Conservation (phyloP, 1,140 invertebrate species). For the Semibalanus balanoides region DNA sequence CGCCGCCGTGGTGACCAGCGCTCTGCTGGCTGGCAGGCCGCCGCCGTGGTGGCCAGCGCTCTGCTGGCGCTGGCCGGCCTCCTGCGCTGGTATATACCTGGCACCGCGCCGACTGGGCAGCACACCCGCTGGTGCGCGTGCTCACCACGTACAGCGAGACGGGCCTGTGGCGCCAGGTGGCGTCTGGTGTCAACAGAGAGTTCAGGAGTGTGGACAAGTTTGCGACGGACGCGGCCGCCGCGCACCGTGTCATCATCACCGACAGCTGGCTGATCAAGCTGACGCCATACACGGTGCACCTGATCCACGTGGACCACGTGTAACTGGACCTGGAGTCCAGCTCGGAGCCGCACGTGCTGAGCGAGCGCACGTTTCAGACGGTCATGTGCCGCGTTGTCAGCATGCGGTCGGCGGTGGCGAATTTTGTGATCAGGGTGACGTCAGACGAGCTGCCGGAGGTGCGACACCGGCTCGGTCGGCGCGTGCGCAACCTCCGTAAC, state of each 20-base stretch:
- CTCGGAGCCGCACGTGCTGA: slow-evolving; percentile 52
- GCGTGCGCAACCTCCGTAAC: slow-evolving; percentile 56
- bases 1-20: slow-evolving; percentile 8
- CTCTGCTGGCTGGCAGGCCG: background rate
- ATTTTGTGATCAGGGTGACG: slow-evolving; percentile 44
- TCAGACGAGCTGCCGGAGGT: slow-evolving; percentile 61
- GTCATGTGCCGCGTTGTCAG: slow-evolving; percentile 64
- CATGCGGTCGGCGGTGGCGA: slow-evolving; percentile 27
- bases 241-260: slow-evolving; percentile 57
- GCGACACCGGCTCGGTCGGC: slow-evolving; percentile 53
- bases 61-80: slow-evolving; percentile 19
- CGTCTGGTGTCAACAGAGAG: slow-evolving; percentile 58
- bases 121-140: slow-evolving; percentile 56
- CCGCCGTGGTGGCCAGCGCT: slow-evolving; percentile 9
- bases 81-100: slow-evolving; percentile 34
- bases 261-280: slow-evolving; percentile 82
- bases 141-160: slow-evolving; percentile 46
- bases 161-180: slow-evolving; percentile 48
- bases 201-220: slow-evolving; percentile 64
- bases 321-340: slow-evolving; percentile 52
- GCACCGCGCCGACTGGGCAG: slow-evolving; percentile 47
- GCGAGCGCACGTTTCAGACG: slow-evolving; percentile 50
- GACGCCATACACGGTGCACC: slow-evolving; percentile 51
- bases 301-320: slow-evolving; percentile 64
- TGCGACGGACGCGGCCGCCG: slow-evolving; percentile 47